Evolutionary conservation across 2,113 vertebrate genomes (phyloP).

Genomic region (Pleuronectes platessa): DNA sequence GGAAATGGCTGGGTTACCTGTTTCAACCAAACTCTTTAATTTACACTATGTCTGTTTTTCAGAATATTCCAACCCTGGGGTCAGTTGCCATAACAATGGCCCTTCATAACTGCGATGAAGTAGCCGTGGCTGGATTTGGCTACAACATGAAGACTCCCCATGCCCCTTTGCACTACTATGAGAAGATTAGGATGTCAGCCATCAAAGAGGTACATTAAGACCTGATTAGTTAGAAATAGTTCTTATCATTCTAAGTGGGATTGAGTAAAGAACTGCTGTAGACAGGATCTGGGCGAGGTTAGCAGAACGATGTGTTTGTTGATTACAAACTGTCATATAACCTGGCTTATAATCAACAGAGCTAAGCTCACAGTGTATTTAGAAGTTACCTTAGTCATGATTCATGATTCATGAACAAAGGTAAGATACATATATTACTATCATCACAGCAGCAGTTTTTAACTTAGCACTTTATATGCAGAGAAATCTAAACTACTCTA

Average conservation of each 20-base stretch:
- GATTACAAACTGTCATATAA: too few species aligned
- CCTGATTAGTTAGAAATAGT: neutral
- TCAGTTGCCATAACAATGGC: constrained; percentile 95
- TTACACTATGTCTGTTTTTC: constrained; percentile 40
- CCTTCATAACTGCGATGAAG: constrained; percentile 93
- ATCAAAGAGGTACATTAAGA: constrained; percentile 90
- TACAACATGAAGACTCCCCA: constrained; percentile 91
- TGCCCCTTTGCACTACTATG: constrained; percentile 93
- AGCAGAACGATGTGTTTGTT: too few species aligned
- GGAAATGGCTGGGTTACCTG: neutral
- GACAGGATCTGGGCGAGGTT: too few species aligned
- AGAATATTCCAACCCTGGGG: constrained; percentile 96
- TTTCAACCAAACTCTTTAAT: constrained; percentile 3
- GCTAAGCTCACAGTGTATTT: too few species aligned
- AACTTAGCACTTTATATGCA: too few species aligned
- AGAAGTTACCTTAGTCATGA: too few species aligned
- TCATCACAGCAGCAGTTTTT: too few species aligned
- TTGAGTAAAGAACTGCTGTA: too few species aligned
- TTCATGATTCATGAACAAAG: too few species aligned
- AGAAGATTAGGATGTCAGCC: constrained; percentile 91
- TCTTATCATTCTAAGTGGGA: neutral
- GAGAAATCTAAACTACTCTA: too few species aligned
- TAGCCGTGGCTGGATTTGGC: constrained; percentile 93
- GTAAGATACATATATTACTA: too few species aligned
- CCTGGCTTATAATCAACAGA: too few species aligned